Conservation (phyloP, 92 coral and sea anemone genomes). For the Epizoanthus scotinus region DNA sequence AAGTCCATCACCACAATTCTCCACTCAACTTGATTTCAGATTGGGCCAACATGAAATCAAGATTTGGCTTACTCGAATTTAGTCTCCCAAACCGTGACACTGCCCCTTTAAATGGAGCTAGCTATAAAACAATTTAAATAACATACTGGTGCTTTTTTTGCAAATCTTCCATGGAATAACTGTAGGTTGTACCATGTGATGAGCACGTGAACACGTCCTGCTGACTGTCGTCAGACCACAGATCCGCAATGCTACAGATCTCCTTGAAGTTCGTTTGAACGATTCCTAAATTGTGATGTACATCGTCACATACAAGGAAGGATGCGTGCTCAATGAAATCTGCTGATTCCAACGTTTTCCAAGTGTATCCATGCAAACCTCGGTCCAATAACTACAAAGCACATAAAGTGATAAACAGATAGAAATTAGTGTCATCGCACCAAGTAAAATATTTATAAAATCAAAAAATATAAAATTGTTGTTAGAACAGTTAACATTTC, state of each 20-base stretch:
- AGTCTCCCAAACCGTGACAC: no score
- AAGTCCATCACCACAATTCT: no score
- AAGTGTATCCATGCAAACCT: slow-evolving; percentile 87
- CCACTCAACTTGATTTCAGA: no score
- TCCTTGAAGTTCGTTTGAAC: slow-evolving; percentile 92
- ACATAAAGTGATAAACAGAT: no score
- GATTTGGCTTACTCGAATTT: no score
- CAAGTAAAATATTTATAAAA: no score
- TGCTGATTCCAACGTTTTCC: slow-evolving; percentile 97
- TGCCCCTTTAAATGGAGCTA: background rate
- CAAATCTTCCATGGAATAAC: slow-evolving; percentile 81
- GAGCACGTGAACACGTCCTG: slow-evolving; percentile 81
- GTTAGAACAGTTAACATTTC: no score
- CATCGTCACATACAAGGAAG: slow-evolving; percentile 93
- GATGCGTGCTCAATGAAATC: slow-evolving; percentile 98
- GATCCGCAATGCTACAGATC: slow-evolving; percentile 75
- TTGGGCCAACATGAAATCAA: no score
- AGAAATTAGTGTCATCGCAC: no score
- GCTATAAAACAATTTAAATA: background rate
- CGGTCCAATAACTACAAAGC: slow-evolving; percentile 74
- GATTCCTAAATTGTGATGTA: slow-evolving; percentile 86
- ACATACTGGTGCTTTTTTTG: slow-evolving; percentile 81
- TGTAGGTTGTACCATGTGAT: slow-evolving; percentile 64
- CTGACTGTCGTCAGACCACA: slow-evolving; percentile 82
- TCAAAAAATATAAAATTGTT: no score